Conservation (phyloP, 1,140 invertebrate genomes). For the Eulimnadia texana region DNA sequence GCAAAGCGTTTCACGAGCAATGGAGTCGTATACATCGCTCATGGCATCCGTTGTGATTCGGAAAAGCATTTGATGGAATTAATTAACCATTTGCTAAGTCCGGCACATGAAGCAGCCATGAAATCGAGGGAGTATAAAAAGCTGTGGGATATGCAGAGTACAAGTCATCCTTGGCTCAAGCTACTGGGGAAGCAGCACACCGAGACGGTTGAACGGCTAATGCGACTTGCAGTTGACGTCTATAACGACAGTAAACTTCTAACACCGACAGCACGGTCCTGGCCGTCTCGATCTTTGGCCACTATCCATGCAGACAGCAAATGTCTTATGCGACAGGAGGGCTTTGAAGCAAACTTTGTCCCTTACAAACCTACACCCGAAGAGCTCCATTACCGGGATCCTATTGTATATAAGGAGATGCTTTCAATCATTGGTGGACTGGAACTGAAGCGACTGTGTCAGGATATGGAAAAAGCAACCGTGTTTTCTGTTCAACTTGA, state of each 20-base stretch:
- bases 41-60: neutral
- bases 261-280: neutral
- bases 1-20: neutral
- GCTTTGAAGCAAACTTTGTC: neutral
- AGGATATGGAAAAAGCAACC: neutral
- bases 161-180: neutral
- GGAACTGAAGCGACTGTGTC: neutral
- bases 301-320: neutral
- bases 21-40: neutral
- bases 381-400: neutral
- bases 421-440: neutral
- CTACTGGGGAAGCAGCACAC: neutral
- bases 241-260: neutral
- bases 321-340: neutral
- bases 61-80: neutral
- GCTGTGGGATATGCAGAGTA: neutral
- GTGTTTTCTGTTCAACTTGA: neutral
- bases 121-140: neutral
- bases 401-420: neutral
- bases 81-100: neutral
- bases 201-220: neutral
- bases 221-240: neutral
- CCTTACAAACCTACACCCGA: neutral
- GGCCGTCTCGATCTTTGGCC: neutral
- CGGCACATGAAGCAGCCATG: neutral